A percentile compares a stretch with the other conserved stretches of the same genome.
These are phyloP conservation scores for Gopherus flavomarginatus DNA, from an alignment of 2,113 vertebrate genomes.

Conservation along the genomic window DNA sequence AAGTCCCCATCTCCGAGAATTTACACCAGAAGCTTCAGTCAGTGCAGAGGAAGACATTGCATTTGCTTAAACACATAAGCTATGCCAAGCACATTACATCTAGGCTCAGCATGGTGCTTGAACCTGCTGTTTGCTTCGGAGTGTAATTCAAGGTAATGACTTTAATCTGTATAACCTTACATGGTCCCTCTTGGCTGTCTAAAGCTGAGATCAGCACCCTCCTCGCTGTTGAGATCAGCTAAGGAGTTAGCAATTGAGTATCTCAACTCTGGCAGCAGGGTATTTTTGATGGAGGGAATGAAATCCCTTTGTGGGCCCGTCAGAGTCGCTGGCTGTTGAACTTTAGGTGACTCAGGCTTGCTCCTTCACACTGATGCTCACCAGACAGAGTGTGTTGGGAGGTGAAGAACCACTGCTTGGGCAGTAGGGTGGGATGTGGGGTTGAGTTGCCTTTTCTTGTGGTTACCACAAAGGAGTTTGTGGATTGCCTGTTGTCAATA, in stretches of 20 bases:
- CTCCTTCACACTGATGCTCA: neutral
- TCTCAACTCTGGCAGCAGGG: rapidly evolving
- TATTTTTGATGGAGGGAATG: rapidly evolving
- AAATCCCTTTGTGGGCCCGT: neutral
- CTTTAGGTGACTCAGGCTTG: rapidly evolving
- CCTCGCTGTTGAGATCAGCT: neutral
- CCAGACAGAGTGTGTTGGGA: neutral
- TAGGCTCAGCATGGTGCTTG: constrained; percentile 25
- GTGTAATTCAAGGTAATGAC: neutral
- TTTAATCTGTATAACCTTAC: constrained; percentile 59
- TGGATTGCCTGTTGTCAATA: neutral
- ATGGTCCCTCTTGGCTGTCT: constrained; percentile 38
- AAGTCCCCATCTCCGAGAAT: neutral
- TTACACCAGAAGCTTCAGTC: neutral
- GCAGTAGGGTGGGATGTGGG: neutral
- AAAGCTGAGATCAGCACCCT: neutral
- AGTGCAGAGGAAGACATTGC: neutral
- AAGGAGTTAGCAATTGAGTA: rapidly evolving
- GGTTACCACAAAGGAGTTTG: neutral
- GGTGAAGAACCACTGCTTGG: neutral
- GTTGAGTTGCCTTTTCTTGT: neutral
- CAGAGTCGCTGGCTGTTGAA: neutral
- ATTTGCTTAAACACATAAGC: neutral
- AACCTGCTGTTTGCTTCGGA: neutral
- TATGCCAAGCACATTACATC: neutral